A percentile compares a stretch with the other conserved stretches of the same genome.
These are phyloP conservation scores for Branchipolynoe longqiensis DNA, from an alignment of 2,888 invertebrate species.

Conservation along the genomic window DNA sequence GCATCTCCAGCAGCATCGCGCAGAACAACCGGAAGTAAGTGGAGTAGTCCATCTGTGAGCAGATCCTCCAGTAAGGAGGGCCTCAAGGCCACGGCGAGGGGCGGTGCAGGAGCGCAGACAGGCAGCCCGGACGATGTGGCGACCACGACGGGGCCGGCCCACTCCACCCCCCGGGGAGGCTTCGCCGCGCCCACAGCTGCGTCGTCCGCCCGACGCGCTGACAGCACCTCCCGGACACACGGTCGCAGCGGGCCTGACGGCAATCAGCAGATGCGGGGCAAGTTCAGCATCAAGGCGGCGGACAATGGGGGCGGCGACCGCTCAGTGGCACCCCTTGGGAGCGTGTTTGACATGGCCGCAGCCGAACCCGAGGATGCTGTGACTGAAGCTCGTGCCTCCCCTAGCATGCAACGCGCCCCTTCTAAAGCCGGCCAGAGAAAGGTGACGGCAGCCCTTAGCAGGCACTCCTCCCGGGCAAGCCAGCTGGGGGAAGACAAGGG, in stretches of 20 bases:
- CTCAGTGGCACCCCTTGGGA: slow-evolving; percentile 19
- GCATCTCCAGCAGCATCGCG: not conserved
- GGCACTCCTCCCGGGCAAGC: not conserved
- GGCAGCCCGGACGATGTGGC: not conserved
- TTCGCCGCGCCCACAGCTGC: not conserved
- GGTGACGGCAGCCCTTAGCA: slow-evolving; percentile 9
- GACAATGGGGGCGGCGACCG: not conserved
- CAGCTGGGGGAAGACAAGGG: not conserved
- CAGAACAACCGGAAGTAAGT: not conserved
- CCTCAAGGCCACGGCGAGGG: not conserved
- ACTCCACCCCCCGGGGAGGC: not conserved
- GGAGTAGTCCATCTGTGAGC: not conserved
- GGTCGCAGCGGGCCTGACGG: not conserved
- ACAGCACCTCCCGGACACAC: not conserved
- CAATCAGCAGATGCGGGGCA: not conserved
- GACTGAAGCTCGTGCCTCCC: not conserved
- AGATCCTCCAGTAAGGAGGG: slow-evolving; percentile 35
- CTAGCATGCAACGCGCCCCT: not conserved
- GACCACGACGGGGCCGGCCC: not conserved
- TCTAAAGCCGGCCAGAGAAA: not conserved
- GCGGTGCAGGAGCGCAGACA: not conserved
- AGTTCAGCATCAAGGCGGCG: slow-evolving; percentile 17
- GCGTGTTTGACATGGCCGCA: slow-evolving; percentile 27
- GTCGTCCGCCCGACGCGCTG: not conserved
- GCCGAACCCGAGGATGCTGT: not conserved